Conservation (phyloP, 2,113 vertebrate genomes). For the Anser brachyrhynchus region DNA sequence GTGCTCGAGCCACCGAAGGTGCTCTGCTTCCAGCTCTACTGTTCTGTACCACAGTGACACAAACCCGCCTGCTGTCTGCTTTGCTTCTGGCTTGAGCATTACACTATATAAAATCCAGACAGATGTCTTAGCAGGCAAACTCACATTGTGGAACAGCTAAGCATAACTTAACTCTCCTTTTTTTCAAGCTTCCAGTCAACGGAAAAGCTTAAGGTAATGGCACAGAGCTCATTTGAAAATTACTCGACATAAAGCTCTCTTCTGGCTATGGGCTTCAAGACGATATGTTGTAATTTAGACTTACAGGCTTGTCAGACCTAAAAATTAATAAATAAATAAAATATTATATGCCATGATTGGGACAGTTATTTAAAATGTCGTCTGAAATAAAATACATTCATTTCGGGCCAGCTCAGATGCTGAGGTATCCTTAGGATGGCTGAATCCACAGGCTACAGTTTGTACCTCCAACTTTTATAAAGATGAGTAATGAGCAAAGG, state of each 20-base stretch:
- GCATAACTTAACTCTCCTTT: background rate
- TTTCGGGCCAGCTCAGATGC: background rate
- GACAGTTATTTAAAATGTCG: background rate
- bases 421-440: background rate
- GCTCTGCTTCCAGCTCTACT: background rate
- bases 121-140: background rate
- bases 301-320: background rate
- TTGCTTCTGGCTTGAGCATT: background rate
- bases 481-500: background rate
- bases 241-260: background rate
- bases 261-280: background rate
- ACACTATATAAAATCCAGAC: background rate
- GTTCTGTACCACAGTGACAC: background rate
- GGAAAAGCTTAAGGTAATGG: rapidly evolving
- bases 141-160: background rate
- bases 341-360: background rate
- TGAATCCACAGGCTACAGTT: background rate
- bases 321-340: background rate
- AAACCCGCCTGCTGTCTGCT: rapidly evolving
- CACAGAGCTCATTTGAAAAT: background rate
- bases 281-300: background rate
- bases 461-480: background rate
- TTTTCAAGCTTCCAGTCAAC: background rate
- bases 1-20: background rate
- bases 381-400: background rate